phyloP scores from a whole-genome alignment of 37 sponge, comb jelly and placozoan genomes.

The Eunapius fragilis region DNA sequence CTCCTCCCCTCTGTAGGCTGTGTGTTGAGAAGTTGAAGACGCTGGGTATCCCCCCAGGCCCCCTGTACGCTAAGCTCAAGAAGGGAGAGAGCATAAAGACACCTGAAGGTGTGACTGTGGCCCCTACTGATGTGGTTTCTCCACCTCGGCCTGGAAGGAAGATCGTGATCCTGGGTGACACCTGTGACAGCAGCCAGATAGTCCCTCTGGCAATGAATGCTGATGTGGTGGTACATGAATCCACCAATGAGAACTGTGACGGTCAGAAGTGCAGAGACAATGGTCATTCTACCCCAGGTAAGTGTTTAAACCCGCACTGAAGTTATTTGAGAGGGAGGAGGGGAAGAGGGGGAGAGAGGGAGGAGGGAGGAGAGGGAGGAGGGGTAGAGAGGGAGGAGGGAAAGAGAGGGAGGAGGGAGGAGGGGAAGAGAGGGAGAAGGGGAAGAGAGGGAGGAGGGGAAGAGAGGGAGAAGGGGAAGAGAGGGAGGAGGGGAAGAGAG shows the following conservation, averaged over 20 bases:
- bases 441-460: background rate
- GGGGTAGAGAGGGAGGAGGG: background rate
- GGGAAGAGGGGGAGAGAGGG: background rate
- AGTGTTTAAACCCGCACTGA: background rate
- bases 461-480: background rate
- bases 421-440: background rate
- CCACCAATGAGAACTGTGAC: conserved; percentile 86
- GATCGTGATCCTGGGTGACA: conserved; percentile 89
- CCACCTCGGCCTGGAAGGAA: conserved; percentile 76
- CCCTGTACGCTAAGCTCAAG: conserved; percentile 84
- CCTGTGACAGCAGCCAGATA: conserved; percentile 79
- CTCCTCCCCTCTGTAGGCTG: conserved; percentile 32
- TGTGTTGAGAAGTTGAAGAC: conserved; percentile 64
- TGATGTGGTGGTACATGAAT: conserved; percentile 92
- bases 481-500: background rate
- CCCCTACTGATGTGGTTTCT: conserved; percentile 71
- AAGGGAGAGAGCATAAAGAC: conserved; percentile 68
- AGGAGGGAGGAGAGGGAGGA: background rate
- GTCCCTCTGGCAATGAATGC: conserved; percentile 57
- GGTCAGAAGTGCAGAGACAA: conserved; percentile 58
- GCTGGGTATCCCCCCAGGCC: conserved; percentile 83
- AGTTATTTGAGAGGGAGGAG: background rate
- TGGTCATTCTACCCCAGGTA: conserved; percentile 94
- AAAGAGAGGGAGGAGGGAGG: background rate
- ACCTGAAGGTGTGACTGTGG: conserved; percentile 60